A percentile compares a stretch with the other conserved stretches of the same genome.
Evolutionary conservation across 1,140 invertebrate genomes (phyloP).

Genomic region (Artemia franciscana): DNA sequence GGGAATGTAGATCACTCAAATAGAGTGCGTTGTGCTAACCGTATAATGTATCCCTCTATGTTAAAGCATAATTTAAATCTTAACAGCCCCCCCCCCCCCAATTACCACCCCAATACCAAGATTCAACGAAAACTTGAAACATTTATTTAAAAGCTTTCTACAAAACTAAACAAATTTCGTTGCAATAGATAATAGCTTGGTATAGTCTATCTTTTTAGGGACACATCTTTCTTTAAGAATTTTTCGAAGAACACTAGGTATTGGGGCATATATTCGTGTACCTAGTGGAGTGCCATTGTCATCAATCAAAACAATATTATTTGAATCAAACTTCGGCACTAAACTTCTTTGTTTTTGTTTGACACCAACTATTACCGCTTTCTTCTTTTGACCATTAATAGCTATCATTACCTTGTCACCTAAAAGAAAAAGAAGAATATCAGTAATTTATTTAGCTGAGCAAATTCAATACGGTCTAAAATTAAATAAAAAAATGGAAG

Average conservation of each 20-base stretch:
- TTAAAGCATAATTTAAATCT: too few relatives aligned
- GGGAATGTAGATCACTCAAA: too few relatives aligned
- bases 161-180: constrained; percentile 66
- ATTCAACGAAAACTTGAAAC: neutral
- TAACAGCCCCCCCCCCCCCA: neutral
- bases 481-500: neutral
- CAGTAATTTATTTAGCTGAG: neutral
- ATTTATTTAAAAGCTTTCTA: neutral
- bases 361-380: constrained; percentile 76
- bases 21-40: too few relatives aligned
- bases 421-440: constrained; percentile 18
- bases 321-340: constrained; percentile 81
- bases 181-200: constrained; percentile 79
- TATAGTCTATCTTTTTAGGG: constrained; percentile 70
- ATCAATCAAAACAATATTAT: constrained; percentile 88
- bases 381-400: constrained; percentile 88
- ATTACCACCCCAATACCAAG: neutral
- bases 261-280: constrained; percentile 77
- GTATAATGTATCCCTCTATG: too few relatives aligned
- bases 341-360: constrained; percentile 58
- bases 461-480: neutral
- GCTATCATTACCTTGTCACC: constrained; percentile 82
- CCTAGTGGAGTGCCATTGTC: constrained; percentile 79
- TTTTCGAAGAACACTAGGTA: constrained; percentile 71
- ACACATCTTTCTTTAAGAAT: constrained; percentile 57